These are phyloP conservation scores for Panthera leo DNA, from an alignment of 2,113 vertebrate species.

Conservation along the genomic window DNA sequence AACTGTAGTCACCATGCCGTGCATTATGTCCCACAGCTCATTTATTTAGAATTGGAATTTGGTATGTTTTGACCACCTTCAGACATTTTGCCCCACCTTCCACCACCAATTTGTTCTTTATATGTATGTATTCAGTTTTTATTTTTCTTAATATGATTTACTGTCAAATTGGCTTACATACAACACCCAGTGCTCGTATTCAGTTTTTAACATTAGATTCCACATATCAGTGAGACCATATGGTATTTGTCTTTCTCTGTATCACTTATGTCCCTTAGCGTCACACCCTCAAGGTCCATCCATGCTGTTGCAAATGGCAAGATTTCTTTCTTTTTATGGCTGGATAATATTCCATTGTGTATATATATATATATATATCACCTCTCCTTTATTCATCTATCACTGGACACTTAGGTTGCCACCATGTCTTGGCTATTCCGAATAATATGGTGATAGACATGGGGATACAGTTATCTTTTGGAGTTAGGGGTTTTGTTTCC, in stretches of 20 bases:
- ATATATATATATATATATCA: too few relatives aligned
- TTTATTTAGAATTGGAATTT: not conserved
- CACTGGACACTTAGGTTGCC: not conserved
- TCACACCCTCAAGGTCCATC: not conserved
- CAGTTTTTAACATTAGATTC: not conserved
- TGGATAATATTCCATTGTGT: not conserved
- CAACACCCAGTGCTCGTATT: too few relatives aligned
- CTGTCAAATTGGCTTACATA: too few relatives aligned
- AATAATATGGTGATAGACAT: not conserved
- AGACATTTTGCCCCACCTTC: not conserved
- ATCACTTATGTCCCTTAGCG: not conserved
- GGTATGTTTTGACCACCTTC: not conserved
- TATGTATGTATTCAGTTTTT: not conserved
- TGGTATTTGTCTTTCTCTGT: not conserved
- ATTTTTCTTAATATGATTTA: not conserved
- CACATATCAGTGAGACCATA: not conserved
- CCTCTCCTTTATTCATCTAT: not conserved
- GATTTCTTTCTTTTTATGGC: not conserved
- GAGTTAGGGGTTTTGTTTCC: not conserved
- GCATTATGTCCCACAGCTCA: not conserved
- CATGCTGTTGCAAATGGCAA: not conserved
- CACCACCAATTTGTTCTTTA: not conserved
- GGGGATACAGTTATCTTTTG: not conserved
- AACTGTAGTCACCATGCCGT: not conserved
- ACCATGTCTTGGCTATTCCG: not conserved